Evolutionary conservation across 2,113 vertebrate genomes (phyloP).

Genomic region (Stictonetta naevosa): DNA sequence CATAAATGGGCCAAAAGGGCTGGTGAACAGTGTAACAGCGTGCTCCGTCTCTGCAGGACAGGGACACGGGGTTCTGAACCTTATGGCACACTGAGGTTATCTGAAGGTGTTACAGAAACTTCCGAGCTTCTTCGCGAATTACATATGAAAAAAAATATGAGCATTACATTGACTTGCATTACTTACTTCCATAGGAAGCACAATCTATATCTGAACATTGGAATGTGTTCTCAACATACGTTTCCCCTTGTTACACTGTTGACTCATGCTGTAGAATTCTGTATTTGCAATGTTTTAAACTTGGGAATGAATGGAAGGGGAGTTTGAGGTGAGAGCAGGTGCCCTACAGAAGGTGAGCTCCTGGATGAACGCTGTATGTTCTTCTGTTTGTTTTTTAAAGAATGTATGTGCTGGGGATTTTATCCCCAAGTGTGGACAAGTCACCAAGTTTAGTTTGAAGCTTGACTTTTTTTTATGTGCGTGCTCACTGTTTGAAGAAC

Average conservation of each 20-base stretch:
- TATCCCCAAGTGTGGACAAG: no score
- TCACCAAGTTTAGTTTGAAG: not conserved
- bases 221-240: not conserved
- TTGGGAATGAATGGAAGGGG: no score
- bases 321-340: not conserved
- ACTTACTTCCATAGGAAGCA: not conserved
- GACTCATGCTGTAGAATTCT: not conserved
- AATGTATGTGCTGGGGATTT: not conserved
- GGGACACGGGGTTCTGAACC: fast-evolving
- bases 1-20: not conserved
- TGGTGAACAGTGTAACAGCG: not conserved
- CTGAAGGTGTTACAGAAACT: no score
- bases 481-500: not conserved
- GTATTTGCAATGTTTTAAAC: not conserved
- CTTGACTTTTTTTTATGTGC: not conserved
- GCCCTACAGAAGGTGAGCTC: not conserved
- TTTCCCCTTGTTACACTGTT: not conserved
- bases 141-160: not conserved
- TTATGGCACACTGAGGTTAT: fast-evolving
- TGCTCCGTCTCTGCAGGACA: not conserved
- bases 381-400: not conserved
- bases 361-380: no score
- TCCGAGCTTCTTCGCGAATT: not conserved
- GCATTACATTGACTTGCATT: not conserved
- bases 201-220: no score